Percentiles rank a stretch among this genome's conserved stretches.
These are phyloP conservation scores for Antennarius striatus DNA, from an alignment of 2,113 vertebrate genomes.

Conservation along the genomic window DNA sequence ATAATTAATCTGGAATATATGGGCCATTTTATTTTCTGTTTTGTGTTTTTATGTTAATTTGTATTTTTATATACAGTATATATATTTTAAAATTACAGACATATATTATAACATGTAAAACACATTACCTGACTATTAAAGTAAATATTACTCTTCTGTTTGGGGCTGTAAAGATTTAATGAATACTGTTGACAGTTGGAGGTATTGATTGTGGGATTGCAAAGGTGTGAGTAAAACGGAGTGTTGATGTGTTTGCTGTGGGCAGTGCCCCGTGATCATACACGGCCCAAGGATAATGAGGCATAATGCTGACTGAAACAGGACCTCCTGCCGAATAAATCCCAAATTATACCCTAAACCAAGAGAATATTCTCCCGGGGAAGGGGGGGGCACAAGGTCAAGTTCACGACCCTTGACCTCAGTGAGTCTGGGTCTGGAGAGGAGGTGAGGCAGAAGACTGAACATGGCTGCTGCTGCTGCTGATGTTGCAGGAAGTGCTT, in stretches of 20 bases:
- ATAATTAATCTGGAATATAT: neutral
- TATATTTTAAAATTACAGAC: neutral
- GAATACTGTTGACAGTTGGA: slow-evolving; percentile 60
- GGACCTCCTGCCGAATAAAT: slow-evolving; percentile 76
- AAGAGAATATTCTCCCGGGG: slow-evolving; percentile 73
- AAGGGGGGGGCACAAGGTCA: slow-evolving; percentile 76
- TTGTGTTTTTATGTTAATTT: neutral
- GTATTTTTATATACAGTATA: neutral
- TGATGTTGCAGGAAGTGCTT: slow-evolving; percentile 33
- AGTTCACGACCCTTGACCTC: slow-evolving; percentile 81
- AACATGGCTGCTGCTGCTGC: slow-evolving; percentile 42
- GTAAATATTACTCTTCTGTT: neutral
- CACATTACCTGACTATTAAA: slow-evolving; percentile 3
- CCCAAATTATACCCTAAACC: slow-evolving; percentile 76
- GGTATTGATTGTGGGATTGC: slow-evolving; percentile 70
- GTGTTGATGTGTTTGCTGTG: slow-evolving; percentile 54
- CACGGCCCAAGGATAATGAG: slow-evolving; percentile 72
- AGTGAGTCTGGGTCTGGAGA: slow-evolving; percentile 73
- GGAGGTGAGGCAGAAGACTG: slow-evolving; percentile 62
- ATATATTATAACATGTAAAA: neutral
- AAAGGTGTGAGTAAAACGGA: slow-evolving; percentile 65
- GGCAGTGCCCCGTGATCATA: slow-evolving; percentile 37
- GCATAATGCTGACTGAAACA: slow-evolving; percentile 66
- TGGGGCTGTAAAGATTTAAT: slow-evolving; percentile 50
- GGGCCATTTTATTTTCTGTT: neutral